Evolutionary conservation across 2,113 vertebrate genomes (phyloP).

Genomic region (Henicopernis longicauda): DNA sequence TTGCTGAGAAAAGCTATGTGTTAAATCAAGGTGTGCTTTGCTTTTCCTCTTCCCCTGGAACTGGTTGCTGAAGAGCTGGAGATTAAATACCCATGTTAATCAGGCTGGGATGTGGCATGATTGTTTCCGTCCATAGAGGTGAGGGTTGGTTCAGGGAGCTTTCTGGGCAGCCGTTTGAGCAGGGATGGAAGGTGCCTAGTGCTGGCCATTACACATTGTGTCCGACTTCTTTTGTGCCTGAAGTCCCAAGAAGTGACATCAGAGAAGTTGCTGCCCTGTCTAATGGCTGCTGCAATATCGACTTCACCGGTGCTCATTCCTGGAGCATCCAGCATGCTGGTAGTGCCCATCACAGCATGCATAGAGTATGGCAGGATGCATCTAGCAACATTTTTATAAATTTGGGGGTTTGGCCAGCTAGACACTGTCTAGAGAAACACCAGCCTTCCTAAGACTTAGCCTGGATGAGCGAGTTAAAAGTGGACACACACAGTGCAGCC

Average conservation of each 20-base stretch:
- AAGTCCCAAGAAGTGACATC: neutral
- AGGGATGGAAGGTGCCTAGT: neutral
- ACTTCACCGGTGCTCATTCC: accelerated
- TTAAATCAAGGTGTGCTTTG: neutral
- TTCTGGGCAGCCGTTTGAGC: neutral
- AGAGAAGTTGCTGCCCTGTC: neutral
- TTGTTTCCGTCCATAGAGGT: neutral
- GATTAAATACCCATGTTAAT: accelerated
- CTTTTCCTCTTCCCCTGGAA: neutral
- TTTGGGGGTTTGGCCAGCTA: neutral
- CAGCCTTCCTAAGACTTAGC: neutral
- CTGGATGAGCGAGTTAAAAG: neutral
- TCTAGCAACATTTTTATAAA: neutral
- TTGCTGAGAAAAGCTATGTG: neutral
- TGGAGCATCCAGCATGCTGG: neutral
- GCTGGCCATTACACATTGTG: neutral
- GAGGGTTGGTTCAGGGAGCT: neutral
- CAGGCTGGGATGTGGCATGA: accelerated
- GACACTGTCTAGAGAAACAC: neutral
- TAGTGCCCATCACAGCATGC: neutral
- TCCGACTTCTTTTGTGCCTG: neutral
- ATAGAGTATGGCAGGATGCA: neutral
- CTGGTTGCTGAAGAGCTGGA: neutral
- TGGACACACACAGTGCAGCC: neutral
- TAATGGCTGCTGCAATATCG: neutral